Percentiles rank a stretch among this genome's conserved stretches.
Evolutionary conservation across 2,888 invertebrate genomes (phyloP).

Genomic region (Pomacea canaliculata): DNA sequence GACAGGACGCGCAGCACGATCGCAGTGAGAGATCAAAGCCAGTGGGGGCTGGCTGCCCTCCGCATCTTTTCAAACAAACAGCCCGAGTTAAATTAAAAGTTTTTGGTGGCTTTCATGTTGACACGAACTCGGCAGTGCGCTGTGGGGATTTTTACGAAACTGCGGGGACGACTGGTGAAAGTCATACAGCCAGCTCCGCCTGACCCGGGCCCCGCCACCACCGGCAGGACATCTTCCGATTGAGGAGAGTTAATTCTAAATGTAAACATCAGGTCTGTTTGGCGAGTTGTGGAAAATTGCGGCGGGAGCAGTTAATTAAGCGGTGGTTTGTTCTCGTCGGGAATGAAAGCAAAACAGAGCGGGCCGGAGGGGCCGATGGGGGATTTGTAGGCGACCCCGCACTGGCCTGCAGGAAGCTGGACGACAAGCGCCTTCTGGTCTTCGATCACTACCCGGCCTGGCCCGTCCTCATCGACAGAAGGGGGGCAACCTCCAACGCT

Average conservation of each 20-base stretch:
- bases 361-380: neutral
- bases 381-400: conserved; percentile 7
- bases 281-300: conserved; percentile 18
- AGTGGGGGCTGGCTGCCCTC: neutral
- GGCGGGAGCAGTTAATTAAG: conserved; percentile 19
- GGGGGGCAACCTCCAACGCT: too few relatives aligned
- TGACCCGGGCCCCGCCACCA: neutral
- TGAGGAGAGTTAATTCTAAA: conserved; percentile 18
- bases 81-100: conserved; percentile 2
- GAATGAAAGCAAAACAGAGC: conserved; percentile 10
- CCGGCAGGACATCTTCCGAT: conserved; percentile 1
- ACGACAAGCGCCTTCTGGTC: too few relatives aligned
- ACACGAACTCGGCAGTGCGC: conserved; percentile 7
- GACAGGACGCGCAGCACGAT: neutral
- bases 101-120: conserved; percentile 12
- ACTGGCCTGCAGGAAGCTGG: neutral
- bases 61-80: conserved; percentile 13
- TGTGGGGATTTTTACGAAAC: conserved; percentile 8
- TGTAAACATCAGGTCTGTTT: conserved; percentile 23
- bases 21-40: conserved; percentile 11
- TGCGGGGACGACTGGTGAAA: neutral
- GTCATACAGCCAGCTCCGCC: neutral
- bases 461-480: too few relatives aligned
- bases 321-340: conserved; percentile 16
- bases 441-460: too few relatives aligned